A percentile compares a stretch with the other conserved stretches of the same genome.
Conservation (phyloP, 2,888 invertebrate species). For the Eueremaeus valkanovi region DNA sequence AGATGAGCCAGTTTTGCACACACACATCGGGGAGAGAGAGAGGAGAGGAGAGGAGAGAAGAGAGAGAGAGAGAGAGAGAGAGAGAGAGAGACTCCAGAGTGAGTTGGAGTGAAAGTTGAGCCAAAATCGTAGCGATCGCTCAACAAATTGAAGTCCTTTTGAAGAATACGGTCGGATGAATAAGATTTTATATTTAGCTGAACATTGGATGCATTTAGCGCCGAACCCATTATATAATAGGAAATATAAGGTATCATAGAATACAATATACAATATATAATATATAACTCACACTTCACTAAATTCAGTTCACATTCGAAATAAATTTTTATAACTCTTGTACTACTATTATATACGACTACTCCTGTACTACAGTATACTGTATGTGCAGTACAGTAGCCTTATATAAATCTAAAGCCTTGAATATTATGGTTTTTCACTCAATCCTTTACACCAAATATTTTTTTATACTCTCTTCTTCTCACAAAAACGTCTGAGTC, state of each 20-base stretch:
- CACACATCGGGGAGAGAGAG: not conserved
- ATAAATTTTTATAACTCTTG: constrained; percentile 26
- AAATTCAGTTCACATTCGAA: constrained; percentile 31
- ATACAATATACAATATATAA: constrained; percentile 14
- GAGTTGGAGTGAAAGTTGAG: constrained; percentile 27
- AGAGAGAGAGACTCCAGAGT: not conserved
- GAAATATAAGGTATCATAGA: constrained; percentile 5
- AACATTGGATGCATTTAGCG: constrained; percentile 25
- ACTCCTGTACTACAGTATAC: no score
- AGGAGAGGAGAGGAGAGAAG: not conserved
- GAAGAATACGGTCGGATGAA: constrained; percentile 16
- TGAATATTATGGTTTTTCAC: constrained; percentile 9
- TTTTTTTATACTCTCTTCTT: not conserved
- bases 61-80: not conserved
- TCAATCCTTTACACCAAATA: constrained; percentile 17
- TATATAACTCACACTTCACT: constrained; percentile 35
- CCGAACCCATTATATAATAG: constrained; percentile 25
- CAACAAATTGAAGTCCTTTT: constrained; percentile 21
- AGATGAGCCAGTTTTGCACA: constrained; percentile 26
- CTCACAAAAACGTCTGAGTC: not conserved
- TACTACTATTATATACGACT: not conserved
- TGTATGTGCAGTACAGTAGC: no score
- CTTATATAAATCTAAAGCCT: not conserved
- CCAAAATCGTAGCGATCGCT: constrained; percentile 5
- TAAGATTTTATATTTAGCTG: constrained; percentile 21